phyloP scores from a whole-genome alignment of 1,140 invertebrate species.

The Platyura marginata region DNA sequence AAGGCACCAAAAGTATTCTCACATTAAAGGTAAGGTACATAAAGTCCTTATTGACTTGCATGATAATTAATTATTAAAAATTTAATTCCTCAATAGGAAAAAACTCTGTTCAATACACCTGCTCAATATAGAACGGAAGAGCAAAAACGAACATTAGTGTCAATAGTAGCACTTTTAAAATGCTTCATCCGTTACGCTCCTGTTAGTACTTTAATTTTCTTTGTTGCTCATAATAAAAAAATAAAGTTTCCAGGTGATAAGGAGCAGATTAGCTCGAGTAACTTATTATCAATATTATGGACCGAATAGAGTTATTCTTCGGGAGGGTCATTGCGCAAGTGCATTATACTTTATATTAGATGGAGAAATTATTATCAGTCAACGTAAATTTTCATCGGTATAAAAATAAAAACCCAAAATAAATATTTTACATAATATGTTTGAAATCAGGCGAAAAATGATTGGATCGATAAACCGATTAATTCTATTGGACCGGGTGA shows the following conservation, averaged over 20 bases:
- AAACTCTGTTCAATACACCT: background rate
- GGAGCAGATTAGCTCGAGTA: background rate
- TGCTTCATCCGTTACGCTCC: background rate
- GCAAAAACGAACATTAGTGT: background rate
- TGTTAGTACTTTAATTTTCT: background rate
- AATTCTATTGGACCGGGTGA: background rate
- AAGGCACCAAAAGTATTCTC: background rate
- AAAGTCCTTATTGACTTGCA: background rate
- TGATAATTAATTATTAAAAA: background rate
- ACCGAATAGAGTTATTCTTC: background rate
- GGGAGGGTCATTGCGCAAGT: background rate
- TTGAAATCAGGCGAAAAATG: background rate
- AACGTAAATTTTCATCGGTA: background rate
- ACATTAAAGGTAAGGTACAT: background rate
- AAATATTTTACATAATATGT: background rate
- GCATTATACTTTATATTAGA: background rate
- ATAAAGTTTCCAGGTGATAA: background rate
- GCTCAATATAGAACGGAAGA: background rate
- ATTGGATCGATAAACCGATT: background rate
- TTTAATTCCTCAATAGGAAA: background rate
- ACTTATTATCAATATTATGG: background rate
- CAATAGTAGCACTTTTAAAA: background rate
- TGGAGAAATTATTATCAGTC: background rate
- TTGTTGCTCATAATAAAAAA: background rate
- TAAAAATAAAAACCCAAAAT: background rate